Percentiles rank a stretch among this genome's conserved stretches.
These are phyloP conservation scores for Botia kubotai DNA, from an alignment of 2,797 vertebrate genomes.

Conservation along the genomic window DNA sequence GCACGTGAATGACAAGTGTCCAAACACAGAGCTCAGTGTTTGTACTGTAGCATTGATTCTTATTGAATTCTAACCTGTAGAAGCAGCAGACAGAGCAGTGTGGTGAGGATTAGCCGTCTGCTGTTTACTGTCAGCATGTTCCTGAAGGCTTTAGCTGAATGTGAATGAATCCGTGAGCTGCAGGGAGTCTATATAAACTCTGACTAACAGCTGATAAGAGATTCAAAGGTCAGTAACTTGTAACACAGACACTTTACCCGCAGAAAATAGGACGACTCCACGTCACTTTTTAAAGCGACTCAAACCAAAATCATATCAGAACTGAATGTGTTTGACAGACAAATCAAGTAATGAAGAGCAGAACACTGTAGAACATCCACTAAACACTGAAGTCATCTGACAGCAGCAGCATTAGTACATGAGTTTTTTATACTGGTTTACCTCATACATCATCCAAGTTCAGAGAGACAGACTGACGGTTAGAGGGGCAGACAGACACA, in stretches of 20 bases:
- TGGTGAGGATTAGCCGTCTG: constrained; percentile 59
- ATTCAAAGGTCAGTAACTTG: constrained; percentile 59
- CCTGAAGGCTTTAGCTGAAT: constrained; percentile 62
- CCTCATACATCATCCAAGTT: no score
- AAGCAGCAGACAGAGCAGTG: constrained; percentile 68
- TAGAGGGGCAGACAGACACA: no score
- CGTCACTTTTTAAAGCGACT: constrained; percentile 48
- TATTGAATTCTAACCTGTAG: constrained; percentile 71
- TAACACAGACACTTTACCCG: constrained; percentile 64
- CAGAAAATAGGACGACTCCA: constrained; percentile 59
- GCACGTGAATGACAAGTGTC: no score
- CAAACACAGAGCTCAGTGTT: no score
- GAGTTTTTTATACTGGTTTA: no score
- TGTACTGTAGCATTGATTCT: no score
- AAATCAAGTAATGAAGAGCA: not conserved
- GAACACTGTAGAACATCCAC: no score
- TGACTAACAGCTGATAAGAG: constrained; percentile 68
- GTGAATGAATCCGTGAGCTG: constrained; percentile 4
- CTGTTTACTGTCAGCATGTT: constrained; percentile 21
- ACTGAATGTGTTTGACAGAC: not conserved
- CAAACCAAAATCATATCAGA: not conserved
- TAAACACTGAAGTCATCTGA: no score
- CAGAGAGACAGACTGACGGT: no score
- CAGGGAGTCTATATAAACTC: constrained; percentile 65
- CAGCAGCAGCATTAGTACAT: no score